phyloP scores from a whole-genome alignment of 2,113 vertebrate genomes.

The Synchiropus splendidus region DNA sequence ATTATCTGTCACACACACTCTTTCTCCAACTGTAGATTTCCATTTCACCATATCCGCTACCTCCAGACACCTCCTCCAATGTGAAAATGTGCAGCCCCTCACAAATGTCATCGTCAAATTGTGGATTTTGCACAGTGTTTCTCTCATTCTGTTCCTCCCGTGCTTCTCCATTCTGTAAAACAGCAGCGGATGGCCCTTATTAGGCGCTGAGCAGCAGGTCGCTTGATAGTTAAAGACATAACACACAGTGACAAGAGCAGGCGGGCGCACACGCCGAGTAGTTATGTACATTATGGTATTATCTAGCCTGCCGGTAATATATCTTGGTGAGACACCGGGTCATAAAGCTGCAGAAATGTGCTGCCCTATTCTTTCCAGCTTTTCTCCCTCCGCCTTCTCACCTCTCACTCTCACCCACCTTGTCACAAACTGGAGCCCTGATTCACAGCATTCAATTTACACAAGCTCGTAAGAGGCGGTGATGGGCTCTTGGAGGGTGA shows the following conservation, averaged over 20 bases:
- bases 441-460: constrained; percentile 65
- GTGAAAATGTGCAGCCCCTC: constrained; percentile 6
- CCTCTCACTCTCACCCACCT: constrained; percentile 15
- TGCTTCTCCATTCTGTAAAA: constrained; percentile 31
- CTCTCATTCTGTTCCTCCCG: constrained; percentile 8
- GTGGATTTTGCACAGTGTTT: constrained; percentile 7
- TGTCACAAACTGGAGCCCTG: constrained; percentile 51
- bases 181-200: constrained; percentile 48
- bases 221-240: constrained; percentile 37
- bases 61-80: constrained; percentile 4
- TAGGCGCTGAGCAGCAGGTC: constrained; percentile 49
- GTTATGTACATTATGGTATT: constrained; percentile 58
- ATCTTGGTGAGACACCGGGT: constrained; percentile 44
- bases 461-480: constrained; percentile 48
- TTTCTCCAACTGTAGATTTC: constrained; percentile 28
- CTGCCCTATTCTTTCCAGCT: constrained; percentile 32
- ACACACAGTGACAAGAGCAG: constrained; percentile 17
- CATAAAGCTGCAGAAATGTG: constrained; percentile 54
- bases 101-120: background rate
- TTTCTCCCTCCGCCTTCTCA: constrained; percentile 13
- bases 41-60: constrained; percentile 8
- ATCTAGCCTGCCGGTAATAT: constrained; percentile 44
- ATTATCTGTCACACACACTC: constrained; percentile 36
- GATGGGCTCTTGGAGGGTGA: constrained; percentile 43
- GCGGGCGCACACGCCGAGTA: constrained; percentile 6